phyloP scores from a whole-genome alignment of 2,797 vertebrate genomes.

The Vultur gryphus region DNA sequence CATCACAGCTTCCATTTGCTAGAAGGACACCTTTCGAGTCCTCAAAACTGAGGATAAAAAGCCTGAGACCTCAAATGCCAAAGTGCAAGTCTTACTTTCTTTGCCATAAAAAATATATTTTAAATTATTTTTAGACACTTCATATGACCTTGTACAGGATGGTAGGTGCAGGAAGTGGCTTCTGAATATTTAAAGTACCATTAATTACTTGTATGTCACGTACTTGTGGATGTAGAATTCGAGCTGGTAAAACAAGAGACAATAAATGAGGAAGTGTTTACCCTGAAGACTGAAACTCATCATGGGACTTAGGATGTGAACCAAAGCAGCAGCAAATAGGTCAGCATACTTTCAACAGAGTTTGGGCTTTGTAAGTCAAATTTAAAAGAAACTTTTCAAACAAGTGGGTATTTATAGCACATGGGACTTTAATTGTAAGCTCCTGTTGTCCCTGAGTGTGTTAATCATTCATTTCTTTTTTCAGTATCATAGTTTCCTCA shows the following conservation, averaged over 20 bases:
- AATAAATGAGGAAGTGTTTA: not conserved
- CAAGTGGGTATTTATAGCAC: not conserved
- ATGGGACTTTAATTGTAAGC: not conserved
- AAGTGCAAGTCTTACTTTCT: not conserved
- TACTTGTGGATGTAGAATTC: not conserved
- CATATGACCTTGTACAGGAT: not conserved
- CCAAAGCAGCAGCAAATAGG: not conserved
- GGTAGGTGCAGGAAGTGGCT: not conserved
- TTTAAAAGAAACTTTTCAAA: conserved; percentile 12
- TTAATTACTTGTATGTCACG: not conserved
- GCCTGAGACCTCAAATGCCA: not conserved
- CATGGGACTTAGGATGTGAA: not conserved
- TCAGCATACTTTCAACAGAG: not conserved
- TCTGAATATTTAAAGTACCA: not conserved
- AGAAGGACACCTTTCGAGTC: not conserved
- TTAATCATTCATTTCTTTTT: not conserved
- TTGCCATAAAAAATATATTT: not conserved
- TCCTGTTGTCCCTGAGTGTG: not conserved
- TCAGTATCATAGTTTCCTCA: not conserved
- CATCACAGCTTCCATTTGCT: not conserved
- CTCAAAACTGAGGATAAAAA: not conserved
- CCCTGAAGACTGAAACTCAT: not conserved
- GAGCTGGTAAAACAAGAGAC: not conserved
- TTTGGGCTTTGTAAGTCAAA: not conserved
- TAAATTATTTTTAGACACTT: not conserved